A percentile compares a stretch with the other conserved stretches of the same genome.
phyloP scores from a whole-genome alignment of 2,797 vertebrate genomes.

The Myripristis jacobus region DNA sequence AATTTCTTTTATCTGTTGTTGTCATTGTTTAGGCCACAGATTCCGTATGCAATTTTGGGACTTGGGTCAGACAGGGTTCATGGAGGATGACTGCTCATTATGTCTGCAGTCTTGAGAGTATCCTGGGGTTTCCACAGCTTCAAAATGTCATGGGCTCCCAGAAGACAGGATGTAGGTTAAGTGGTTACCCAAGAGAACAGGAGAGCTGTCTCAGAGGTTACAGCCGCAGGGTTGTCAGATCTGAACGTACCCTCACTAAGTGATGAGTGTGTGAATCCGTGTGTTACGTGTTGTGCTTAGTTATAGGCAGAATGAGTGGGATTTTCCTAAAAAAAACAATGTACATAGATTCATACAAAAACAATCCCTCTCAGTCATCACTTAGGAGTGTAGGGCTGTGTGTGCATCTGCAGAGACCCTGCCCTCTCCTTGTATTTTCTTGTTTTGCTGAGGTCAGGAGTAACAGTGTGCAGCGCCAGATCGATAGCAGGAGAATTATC shows the following conservation, averaged over 20 bases:
- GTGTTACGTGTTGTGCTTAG: background rate
- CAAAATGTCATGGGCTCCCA: conserved; percentile 44
- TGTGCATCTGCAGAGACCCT: too few relatives aligned
- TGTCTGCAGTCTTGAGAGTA: conserved; percentile 25
- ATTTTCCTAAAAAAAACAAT: too few relatives aligned
- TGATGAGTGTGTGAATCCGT: background rate
- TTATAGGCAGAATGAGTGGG: too few relatives aligned
- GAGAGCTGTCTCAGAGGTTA: conserved; percentile 43
- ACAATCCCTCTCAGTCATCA: too few relatives aligned
- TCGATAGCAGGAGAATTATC: too few relatives aligned
- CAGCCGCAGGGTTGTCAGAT: conserved; percentile 41
- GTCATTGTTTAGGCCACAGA: background rate
- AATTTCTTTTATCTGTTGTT: too few relatives aligned
- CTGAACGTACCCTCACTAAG: background rate
- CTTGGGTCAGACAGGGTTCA: conserved; percentile 7
- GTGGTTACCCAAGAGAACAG: conserved; percentile 31
- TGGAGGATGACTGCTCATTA: conserved; percentile 19
- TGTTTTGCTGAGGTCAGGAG: too few relatives aligned
- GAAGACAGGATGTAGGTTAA: conserved; percentile 51
- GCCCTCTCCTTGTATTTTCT: too few relatives aligned
- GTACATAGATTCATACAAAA: too few relatives aligned
- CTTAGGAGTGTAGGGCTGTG: too few relatives aligned
- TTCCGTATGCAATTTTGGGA: background rate
- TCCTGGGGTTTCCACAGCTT: background rate
- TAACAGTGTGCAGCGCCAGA: too few relatives aligned